Evolutionary conservation across 2,797 vertebrate genomes (phyloP).

Genomic region (Cyclopterus lumpus): DNA sequence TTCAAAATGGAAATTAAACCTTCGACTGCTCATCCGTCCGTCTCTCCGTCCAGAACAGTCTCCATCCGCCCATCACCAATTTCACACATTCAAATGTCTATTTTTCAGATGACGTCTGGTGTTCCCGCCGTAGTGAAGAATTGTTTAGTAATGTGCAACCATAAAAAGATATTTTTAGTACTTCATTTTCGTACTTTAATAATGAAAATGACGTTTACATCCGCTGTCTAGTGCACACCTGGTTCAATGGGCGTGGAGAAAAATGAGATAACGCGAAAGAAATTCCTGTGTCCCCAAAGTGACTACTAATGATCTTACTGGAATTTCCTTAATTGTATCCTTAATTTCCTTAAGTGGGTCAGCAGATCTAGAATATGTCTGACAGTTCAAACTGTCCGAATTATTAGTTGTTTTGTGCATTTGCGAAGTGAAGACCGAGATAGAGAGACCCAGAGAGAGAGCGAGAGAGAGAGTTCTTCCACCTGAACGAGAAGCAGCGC

Average conservation of each 20-base stretch:
- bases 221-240: neutral
- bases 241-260: neutral
- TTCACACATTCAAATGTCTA: neutral
- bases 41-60: neutral
- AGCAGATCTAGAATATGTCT: constrained; percentile 5
- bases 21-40: constrained; percentile 22
- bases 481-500: constrained; percentile 54
- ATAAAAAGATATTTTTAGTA: no score
- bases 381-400: neutral
- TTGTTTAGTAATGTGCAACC: neutral
- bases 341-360: neutral
- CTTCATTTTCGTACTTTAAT: neutral
- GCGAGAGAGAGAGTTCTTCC: constrained; percentile 28
- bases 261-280: neutral
- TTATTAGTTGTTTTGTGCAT: neutral
- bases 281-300: neutral
- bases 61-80: neutral
- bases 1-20: constrained; percentile 53
- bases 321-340: neutral
- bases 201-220: neutral
- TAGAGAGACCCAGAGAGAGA: constrained; percentile 1
- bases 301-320: neutral
- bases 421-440: neutral
- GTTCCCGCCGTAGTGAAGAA: neutral
- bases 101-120: neutral